Evolutionary conservation across 2,797 vertebrate genomes (phyloP).

Genomic region (Hirundo rustica): DNA sequence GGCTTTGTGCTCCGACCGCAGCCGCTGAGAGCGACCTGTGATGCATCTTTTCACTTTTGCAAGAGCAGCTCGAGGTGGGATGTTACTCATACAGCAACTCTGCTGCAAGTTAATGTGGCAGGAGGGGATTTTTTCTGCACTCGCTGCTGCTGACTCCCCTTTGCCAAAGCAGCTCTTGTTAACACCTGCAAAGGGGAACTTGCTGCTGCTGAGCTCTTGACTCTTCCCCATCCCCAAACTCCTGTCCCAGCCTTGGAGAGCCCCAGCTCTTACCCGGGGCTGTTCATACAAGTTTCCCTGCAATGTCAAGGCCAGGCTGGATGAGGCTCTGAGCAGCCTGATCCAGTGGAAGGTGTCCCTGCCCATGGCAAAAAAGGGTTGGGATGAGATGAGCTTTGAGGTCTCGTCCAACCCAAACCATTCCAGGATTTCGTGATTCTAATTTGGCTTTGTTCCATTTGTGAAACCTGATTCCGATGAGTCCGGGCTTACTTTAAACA

Average conservation of each 20-base stretch:
- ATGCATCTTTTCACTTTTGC: background rate
- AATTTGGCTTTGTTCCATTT: background rate
- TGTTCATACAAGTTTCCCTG: background rate
- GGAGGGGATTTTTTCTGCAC: background rate
- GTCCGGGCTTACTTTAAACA: background rate
- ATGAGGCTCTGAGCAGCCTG: background rate
- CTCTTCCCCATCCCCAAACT: background rate
- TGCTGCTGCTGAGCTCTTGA: background rate
- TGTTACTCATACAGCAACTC: background rate
- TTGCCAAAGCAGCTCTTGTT: background rate
- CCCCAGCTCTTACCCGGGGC: background rate
- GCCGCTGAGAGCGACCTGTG: accelerated
- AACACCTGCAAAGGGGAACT: background rate
- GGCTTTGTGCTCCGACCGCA: background rate
- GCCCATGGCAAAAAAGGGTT: background rate
- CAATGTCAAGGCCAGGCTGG: accelerated
- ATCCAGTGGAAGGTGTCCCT: background rate
- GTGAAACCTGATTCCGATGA: background rate
- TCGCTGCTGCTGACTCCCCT: background rate
- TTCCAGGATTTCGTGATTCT: background rate
- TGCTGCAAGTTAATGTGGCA: background rate
- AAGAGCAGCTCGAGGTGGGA: background rate
- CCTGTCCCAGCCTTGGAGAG: accelerated
- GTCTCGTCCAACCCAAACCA: background rate
- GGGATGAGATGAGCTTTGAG: background rate